Evolutionary conservation across 1,140 invertebrate genomes (phyloP), one percentile per base, ranked within the genome.

Genomic region (Macrobrachium rosenbergii): DNA sequence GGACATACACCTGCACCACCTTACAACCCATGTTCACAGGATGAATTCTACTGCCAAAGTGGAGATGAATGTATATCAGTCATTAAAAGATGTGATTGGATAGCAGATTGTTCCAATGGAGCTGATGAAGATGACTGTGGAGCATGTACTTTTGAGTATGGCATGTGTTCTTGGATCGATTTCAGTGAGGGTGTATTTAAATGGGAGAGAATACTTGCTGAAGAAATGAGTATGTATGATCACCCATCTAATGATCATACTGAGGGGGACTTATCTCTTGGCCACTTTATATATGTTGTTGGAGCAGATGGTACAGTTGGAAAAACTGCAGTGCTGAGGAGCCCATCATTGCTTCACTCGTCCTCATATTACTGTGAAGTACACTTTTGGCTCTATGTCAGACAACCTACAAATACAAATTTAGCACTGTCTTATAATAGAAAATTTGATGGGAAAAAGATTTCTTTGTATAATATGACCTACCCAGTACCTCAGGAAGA

Each of bases 101-200:
- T 82, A 37, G 45, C 81, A 19, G 80, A 88, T 60, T 88, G 86
- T 59, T 60, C 62, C 45, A 83, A 88, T 69, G 59, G 59, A 64
- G 75, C 43, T 67, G 86, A 88, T 78, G 86, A 88, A 43, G 86
- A 88, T 11, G 67, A 83, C 69, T 88, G 86, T 69, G 86, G 86
- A 14, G 62, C 60, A 23, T 88, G 86, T 43, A 64, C 23, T n/a
- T 88, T 88, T 79, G 86, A 88, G 60, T 67, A 78, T 78, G 80
- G 58, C n/a, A 17, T 82, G 72, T 88, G 86, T 67, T 21, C 62
- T 19, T 88, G 86, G 86, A 63, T n/a, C 28, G 86, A 88, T 28
- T 52, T 21, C 6, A 88, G 86, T 78, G 63, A 76, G 17, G 86
- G 86, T 45, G 67, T 83, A 28, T 88, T 83, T 81, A 72, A 83